A percentile compares a stretch with the other conserved stretches of the same genome.
Conservation (phyloP, 2,888 invertebrate genomes). For the Papilio demoleus region DNA sequence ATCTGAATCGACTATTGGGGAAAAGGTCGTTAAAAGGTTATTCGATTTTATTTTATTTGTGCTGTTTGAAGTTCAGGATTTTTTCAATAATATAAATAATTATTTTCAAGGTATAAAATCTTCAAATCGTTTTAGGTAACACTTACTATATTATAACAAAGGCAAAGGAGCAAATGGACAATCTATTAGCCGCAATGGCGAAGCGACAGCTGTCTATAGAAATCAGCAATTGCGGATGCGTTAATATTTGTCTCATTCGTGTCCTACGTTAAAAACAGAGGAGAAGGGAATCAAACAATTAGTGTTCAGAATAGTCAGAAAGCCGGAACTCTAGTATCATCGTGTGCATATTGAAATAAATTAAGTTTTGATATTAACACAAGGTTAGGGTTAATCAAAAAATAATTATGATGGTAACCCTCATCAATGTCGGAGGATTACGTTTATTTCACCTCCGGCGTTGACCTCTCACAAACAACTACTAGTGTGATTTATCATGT, state of each 20-base stretch:
- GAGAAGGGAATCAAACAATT: too few relatives aligned
- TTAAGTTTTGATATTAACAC: slow-evolving; percentile 14
- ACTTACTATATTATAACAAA: too few relatives aligned
- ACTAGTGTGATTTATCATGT: background rate
- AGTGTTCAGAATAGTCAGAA: too few relatives aligned
- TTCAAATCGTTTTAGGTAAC: background rate
- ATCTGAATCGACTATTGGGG: slow-evolving; percentile 32
- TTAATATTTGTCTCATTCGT: too few relatives aligned
- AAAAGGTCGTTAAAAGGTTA: slow-evolving; percentile 23
- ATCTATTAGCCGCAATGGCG: too few relatives aligned
- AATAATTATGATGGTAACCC: slow-evolving; percentile 38
- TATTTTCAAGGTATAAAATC: background rate
- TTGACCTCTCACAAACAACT: slow-evolving; percentile 2
- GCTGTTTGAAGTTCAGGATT: background rate
- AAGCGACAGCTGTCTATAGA: too few relatives aligned
- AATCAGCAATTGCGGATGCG: too few relatives aligned
- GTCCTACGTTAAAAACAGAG: too few relatives aligned
- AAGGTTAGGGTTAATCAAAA: slow-evolving; percentile 20
- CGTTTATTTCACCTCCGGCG: slow-evolving; percentile 43
- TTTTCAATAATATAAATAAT: background rate
- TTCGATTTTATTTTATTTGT: slow-evolving; percentile 3
- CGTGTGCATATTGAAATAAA: background rate
- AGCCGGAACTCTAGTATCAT: background rate
- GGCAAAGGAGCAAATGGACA: too few relatives aligned
- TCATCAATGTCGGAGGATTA: slow-evolving; percentile 48